phyloP scores from a whole-genome alignment of 2,888 invertebrate species.

The Sipha maydis region DNA sequence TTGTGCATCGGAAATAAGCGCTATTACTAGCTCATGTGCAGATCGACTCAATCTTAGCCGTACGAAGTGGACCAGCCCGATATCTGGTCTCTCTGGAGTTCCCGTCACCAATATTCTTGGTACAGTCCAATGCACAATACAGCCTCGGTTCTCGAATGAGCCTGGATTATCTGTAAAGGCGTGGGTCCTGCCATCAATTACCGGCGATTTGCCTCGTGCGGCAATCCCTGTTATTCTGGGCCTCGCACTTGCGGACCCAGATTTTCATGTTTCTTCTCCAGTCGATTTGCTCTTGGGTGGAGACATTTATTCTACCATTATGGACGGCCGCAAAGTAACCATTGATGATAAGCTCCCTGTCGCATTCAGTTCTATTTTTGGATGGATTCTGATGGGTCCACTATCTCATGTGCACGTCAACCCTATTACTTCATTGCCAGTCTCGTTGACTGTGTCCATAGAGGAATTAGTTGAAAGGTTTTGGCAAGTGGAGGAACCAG shows the following conservation, averaged over 20 bases:
- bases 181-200: background rate
- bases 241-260: too few relatives aligned
- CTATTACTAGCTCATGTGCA: too few relatives aligned
- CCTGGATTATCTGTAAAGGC: background rate
- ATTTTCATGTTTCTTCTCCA: too few relatives aligned
- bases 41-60: too few relatives aligned
- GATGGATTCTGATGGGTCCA: conserved; percentile 36
- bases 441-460: background rate
- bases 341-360: background rate
- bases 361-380: conserved; percentile 29
- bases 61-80: too few relatives aligned
- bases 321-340: background rate
- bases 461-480: too few relatives aligned
- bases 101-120: too few relatives aligned
- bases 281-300: background rate
- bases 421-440: background rate
- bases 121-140: background rate
- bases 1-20: too few relatives aligned
- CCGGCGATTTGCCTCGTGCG: too few relatives aligned
- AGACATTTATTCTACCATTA: background rate
- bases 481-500: conserved; percentile 47
- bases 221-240: too few relatives aligned
- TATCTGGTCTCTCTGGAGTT: background rate
- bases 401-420: background rate
- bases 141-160: background rate